These are phyloP conservation scores for Potorous gilbertii DNA, from an alignment of 2,797 vertebrate species.

Conservation along the genomic window DNA sequence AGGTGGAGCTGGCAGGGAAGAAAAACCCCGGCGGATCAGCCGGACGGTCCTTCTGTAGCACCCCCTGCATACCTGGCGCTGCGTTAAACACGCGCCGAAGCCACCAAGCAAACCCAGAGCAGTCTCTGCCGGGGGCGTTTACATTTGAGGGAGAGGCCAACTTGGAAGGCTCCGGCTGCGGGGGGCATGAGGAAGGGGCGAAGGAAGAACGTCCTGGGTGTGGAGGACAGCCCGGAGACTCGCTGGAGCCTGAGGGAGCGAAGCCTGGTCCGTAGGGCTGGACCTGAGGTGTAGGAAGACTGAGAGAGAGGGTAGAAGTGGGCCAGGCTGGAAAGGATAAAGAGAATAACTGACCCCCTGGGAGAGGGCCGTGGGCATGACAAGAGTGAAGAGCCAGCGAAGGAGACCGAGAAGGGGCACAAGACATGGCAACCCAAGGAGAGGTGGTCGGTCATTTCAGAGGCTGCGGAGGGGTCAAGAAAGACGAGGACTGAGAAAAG, in stretches of 20 bases:
- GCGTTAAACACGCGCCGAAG: too few species aligned
- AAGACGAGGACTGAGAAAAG: background rate
- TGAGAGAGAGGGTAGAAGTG: too few species aligned
- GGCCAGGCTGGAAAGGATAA: background rate
- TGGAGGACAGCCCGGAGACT: background rate
- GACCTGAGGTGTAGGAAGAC: background rate
- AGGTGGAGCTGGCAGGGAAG: background rate
- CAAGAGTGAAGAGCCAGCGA: background rate
- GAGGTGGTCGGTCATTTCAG: too few species aligned
- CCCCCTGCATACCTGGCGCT: accelerated
- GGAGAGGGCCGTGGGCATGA: background rate
- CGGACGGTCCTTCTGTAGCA: too few species aligned
- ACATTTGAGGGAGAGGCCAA: too few species aligned
- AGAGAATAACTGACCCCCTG: background rate
- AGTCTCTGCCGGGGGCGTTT: background rate
- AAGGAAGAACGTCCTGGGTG: too few species aligned
- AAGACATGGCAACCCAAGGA: background rate
- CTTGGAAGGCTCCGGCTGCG: background rate
- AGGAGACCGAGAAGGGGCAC: background rate
- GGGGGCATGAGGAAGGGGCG: background rate
- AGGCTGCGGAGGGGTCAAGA: background rate
- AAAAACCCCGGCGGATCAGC: background rate
- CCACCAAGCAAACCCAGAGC: background rate
- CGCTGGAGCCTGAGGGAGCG: background rate
- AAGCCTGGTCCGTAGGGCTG: background rate